Base-by-base conservation (phyloP, 2,888 invertebrate genomes). In the Lottia scabra region DNA sequence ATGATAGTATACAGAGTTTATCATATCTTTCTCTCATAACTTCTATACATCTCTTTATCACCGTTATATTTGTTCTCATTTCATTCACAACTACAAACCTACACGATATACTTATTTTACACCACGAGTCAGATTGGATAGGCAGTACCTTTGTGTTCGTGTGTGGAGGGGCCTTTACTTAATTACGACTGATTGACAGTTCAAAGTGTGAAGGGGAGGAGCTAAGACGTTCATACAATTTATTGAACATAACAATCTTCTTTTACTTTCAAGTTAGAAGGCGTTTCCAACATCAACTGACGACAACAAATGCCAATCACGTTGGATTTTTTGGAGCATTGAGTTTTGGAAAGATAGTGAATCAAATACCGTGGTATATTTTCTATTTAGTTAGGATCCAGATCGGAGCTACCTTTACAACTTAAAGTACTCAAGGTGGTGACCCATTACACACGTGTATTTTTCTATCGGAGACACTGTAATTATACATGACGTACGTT, bases 231-330 rank as follows among this genome's bases (percentile, higher is more conserved):
- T 23, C 23, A 56, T 56, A 56, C 56, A 56, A 10, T 56, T 56
- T 23, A 56, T 23, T 56, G 56, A 23, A 56, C 23, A 56, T 13
- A 56, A 56, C 19, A 23, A 56, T 56, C 56, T 56, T 56, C 19
- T 56, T 56, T 56, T 56, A 56, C 56, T 56, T 56, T 56, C 56
- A 23, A 23, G 56, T 56, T 23, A 23, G 56, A 56, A 56, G 56
- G 56, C 56, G 56, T 56, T 56, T 23, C 56, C 56, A 19, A 23
- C 19, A 23, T 56, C 56, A 56, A 56, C 19, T 56, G 56, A 12
- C 56, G 56, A 56, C 56, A 56, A 56, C 19, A 13, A 19, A 56
- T 56, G 56, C 56, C 56, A 56, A 56, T 56, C 56, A 56, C 56
- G 23, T 23, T 23, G 56, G 56, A 19, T 56, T 19, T 56, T 56